Percentiles rank a stretch among this genome's conserved stretches.
These are phyloP conservation scores for Prolemur simus DNA, from an alignment of 2,113 vertebrate genomes.

Conservation along the genomic window DNA sequence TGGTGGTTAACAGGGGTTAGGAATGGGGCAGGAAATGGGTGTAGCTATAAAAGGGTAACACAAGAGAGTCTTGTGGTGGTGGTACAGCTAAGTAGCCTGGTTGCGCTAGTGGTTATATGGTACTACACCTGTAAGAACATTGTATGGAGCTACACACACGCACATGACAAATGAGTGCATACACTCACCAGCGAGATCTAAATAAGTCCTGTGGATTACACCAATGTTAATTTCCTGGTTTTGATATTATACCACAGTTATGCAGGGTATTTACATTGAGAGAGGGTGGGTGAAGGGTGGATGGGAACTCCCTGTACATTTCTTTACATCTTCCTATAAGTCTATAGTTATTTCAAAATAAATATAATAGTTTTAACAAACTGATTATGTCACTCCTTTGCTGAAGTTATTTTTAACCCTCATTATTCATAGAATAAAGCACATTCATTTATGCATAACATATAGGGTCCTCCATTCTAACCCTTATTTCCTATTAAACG, in stretches of 20 bases:
- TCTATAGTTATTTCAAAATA: background rate
- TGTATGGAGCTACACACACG: background rate
- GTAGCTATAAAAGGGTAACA: background rate
- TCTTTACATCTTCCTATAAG: background rate
- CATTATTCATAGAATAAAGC: background rate
- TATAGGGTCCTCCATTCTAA: background rate
- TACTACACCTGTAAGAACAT: background rate
- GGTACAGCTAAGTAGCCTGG: background rate
- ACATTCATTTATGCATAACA: background rate
- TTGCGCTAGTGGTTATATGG: background rate
- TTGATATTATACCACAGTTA: background rate
- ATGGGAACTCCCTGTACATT: background rate
- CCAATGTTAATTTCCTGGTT: background rate
- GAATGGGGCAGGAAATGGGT: background rate
- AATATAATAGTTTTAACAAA: background rate
- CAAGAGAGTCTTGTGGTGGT: background rate
- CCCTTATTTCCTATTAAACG: background rate
- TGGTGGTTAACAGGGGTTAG: background rate
- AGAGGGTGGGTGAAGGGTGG: background rate
- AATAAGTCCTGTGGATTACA: background rate
- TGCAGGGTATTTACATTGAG: background rate
- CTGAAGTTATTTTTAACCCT: background rate
- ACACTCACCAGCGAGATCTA: background rate
- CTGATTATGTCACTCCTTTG: background rate
- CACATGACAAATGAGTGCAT: background rate